Evolutionary conservation across 2,797 vertebrate species (phyloP).

Genomic region (Scleropages formosus): DNA sequence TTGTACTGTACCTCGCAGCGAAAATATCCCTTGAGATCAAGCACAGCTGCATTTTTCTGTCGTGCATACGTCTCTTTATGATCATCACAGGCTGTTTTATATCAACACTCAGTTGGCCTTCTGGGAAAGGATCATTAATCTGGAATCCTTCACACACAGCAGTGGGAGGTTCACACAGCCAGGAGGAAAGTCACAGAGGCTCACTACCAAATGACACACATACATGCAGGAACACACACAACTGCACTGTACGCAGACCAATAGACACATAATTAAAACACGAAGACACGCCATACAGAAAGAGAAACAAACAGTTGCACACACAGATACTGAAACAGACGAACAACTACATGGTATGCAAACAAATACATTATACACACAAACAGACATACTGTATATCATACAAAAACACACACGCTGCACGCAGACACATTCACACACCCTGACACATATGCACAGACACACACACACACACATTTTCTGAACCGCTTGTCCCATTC

Average conservation of each 20-base stretch:
- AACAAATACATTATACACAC: no score
- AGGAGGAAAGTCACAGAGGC: not conserved
- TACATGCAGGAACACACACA: not conserved
- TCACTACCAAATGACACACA: not conserved
- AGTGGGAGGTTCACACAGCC: not conserved
- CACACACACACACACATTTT: no score
- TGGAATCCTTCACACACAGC: conserved; percentile 5
- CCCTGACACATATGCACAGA: no score
- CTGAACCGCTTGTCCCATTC: no score
- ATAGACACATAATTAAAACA: not conserved
- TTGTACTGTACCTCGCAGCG: conserved; percentile 26
- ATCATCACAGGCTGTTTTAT: conserved; percentile 18
- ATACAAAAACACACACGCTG: no score
- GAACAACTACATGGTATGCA: no score
- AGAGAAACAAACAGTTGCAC: not conserved
- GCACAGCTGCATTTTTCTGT: conserved; percentile 47
- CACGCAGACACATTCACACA: no score
- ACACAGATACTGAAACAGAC: not conserved
- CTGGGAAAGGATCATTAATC: conserved; percentile 20
- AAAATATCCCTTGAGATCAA: conserved; percentile 59
- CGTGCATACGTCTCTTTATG: conserved; percentile 2
- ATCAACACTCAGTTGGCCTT: not conserved
- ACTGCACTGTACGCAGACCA: not conserved
- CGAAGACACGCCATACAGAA: not conserved
- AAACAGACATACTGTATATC: no score